phyloP scores from a whole-genome alignment of 2,797 vertebrate species.

The Holocentrus rufus region DNA sequence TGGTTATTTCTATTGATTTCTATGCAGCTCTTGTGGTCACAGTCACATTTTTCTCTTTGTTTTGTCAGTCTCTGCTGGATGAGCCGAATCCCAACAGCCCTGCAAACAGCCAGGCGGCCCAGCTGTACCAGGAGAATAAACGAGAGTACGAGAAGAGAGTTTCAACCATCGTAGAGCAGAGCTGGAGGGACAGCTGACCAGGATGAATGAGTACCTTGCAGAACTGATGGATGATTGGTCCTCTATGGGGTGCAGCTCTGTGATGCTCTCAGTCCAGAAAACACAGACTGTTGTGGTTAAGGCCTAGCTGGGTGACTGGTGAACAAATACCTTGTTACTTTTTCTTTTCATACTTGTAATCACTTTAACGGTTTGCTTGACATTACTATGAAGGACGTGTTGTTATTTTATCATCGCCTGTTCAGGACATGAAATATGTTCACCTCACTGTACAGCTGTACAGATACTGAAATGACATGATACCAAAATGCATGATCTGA shows the following conservation, averaged over 20 bases:
- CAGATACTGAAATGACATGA: no score
- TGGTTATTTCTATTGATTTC: no score
- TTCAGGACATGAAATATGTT: neutral
- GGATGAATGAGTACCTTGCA: no score
- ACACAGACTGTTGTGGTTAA: constrained; percentile 47
- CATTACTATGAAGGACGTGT: constrained; percentile 2
- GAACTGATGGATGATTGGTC: constrained; percentile 1
- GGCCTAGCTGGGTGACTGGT: constrained; percentile 41
- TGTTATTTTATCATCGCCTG: neutral
- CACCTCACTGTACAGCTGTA: neutral
- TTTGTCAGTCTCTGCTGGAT: constrained; percentile 87
- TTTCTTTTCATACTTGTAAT: constrained; percentile 21
- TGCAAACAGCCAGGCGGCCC: constrained; percentile 92
- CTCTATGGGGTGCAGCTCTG: constrained; percentile 8
- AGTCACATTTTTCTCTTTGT: neutral
- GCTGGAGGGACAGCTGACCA: constrained; percentile 92
- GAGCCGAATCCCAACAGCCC: constrained; percentile 93
- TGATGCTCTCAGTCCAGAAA: constrained; percentile 15
- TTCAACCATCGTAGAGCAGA: constrained; percentile 92
- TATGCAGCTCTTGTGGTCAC: neutral
- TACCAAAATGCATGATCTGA: no score
- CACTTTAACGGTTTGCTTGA: constrained; percentile 26
- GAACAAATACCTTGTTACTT: constrained; percentile 11
- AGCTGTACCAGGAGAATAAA: constrained; percentile 93
- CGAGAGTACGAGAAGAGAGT: constrained; percentile 92